Conservation (phyloP, 2,888 invertebrate species). For the Isoperla grammatica region DNA sequence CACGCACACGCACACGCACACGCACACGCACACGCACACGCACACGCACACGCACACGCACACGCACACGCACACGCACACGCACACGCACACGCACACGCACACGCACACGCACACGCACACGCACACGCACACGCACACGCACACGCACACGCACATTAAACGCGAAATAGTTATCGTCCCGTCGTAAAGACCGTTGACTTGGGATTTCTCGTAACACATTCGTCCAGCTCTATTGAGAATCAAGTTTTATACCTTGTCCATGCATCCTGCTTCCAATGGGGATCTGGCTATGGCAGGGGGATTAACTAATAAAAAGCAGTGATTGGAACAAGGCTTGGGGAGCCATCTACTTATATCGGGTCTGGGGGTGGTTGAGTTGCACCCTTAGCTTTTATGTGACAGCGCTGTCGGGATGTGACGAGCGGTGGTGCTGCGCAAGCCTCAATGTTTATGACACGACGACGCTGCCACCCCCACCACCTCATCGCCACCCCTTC, state of each 20-base stretch:
- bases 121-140: too few relatives aligned
- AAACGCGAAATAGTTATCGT: too few relatives aligned
- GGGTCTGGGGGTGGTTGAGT: background rate
- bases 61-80: too few relatives aligned
- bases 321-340: constrained; percentile 20
- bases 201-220: too few relatives aligned
- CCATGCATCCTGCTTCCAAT: constrained; percentile 2
- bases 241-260: constrained; percentile 6
- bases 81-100: too few relatives aligned
- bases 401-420: constrained; percentile 4
- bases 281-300: background rate
- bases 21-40: too few relatives aligned
- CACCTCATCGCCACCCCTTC: background rate
- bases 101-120: too few relatives aligned
- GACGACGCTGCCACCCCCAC: constrained; percentile 6
- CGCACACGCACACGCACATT: too few relatives aligned
- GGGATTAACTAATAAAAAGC: constrained; percentile 18
- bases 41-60: too few relatives aligned
- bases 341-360: constrained; percentile 17
- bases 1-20: too few relatives aligned
- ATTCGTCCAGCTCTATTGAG: background rate
- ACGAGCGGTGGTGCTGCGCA: background rate
- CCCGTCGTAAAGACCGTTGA: too few relatives aligned
- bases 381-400: constrained; percentile 15
- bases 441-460: constrained; percentile 15